Evolutionary conservation across 2,113 vertebrate genomes (phyloP).

Genomic region (Cichladusa arquata): DNA sequence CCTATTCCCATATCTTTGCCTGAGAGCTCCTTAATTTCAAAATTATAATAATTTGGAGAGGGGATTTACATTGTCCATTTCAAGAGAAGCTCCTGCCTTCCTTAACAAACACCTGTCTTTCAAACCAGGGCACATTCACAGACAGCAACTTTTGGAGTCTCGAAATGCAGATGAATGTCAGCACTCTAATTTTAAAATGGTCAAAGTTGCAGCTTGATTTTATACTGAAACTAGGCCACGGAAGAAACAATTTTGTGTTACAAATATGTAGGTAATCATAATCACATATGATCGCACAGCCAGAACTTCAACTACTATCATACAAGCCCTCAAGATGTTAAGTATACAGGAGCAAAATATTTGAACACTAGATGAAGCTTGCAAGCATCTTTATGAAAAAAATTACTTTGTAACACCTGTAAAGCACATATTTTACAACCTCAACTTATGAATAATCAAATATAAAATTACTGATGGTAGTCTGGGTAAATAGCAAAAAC

Average conservation of each 20-base stretch:
- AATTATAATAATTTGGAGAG: too few relatives aligned
- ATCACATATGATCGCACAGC: rapidly evolving
- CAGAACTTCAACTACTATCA: neutral
- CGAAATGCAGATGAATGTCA: neutral
- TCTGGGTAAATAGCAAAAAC: neutral
- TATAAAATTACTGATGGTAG: neutral
- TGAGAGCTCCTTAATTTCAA: too few relatives aligned
- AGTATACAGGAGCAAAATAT: neutral
- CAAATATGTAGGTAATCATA: neutral
- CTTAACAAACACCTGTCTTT: too few relatives aligned
- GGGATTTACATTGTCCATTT: too few relatives aligned
- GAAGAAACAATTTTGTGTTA: neutral
- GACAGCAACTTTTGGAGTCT: neutral
- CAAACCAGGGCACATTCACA: neutral
- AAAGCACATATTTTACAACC: neutral
- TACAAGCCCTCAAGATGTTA: neutral
- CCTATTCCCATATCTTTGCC: too few relatives aligned
- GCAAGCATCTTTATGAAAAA: neutral
- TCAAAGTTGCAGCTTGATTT: neutral
- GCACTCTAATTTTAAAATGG: neutral
- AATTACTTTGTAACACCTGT: neutral
- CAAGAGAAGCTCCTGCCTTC: too few relatives aligned
- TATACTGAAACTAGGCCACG: neutral
- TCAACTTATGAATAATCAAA: neutral
- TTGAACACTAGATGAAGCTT: neutral